Evolutionary conservation across 2,797 vertebrate species (phyloP), one percentile per base, ranked within the genome.

Genomic region (Coranthus polyacanthus): DNA sequence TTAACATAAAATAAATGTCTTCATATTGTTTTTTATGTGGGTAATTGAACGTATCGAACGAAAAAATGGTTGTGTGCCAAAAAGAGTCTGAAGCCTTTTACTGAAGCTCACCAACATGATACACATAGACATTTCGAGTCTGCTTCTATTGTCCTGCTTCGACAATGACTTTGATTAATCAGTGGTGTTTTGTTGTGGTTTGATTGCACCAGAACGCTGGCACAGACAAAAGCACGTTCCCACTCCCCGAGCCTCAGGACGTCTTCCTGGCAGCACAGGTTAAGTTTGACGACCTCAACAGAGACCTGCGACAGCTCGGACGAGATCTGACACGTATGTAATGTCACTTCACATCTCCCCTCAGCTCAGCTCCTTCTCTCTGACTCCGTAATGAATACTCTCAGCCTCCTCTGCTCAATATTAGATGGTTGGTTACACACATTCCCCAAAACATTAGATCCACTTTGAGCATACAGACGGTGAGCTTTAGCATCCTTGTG

Each of bases 221-320:
- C 75, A 96, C 96, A 53, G 97, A 99, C 69, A 95, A 93, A 84
- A 96, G 95, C 43, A 18, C 85, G 43, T 98, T 97, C 88, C 98
- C 97, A 15, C 88, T 99, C 68, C 97, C 96, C 67, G 97, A 99
- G 81, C 96, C 96, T 62, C 95, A 97, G 59, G 97, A 99, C 76
- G 90, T 97, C 89, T 96, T 98, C 84, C 91, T 96, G 86, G 96
- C 97, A 41, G 94, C 97, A 12, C 98, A 99, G 93, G 95, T 98
- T 84, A 97, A 95, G 78, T 98, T 98, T 80, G 97, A 97, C 52
- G 97, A 99, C 86, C 92, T 99, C 76, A 88, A 72, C 84, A 94
- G 94, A 88, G 97, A 99, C 79, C 92, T 98, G 72, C 93, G 90
- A 57, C 96, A 95, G 82, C 91, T 98, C 52, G 94, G 89, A 81